Evolutionary conservation across 2,888 invertebrate species (phyloP).

Genomic region (Nephrotoma appendiculata): DNA sequence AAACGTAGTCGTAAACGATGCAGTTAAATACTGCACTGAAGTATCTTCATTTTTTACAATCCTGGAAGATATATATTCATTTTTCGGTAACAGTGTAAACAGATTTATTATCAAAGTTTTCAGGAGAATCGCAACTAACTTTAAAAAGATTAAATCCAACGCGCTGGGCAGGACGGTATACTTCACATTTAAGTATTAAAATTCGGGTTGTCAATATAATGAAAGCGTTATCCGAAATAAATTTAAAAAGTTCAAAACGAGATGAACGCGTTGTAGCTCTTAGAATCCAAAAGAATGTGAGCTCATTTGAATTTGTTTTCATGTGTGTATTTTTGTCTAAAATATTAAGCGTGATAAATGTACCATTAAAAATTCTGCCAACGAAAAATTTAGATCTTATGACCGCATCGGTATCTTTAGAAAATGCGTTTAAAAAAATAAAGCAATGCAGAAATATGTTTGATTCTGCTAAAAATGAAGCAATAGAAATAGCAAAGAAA

Average conservation of each 20-base stretch:
- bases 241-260: neutral
- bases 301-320: neutral
- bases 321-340: neutral
- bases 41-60: constrained; percentile 11
- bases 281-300: neutral
- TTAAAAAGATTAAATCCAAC: constrained; percentile 21
- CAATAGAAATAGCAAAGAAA: neutral
- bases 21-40: constrained; percentile 5
- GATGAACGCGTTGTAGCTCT: neutral
- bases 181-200: neutral
- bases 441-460: neutral
- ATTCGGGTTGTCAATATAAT: neutral
- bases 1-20: constrained; percentile 5
- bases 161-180: constrained; percentile 17
- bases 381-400: neutral
- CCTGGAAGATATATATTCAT: constrained; percentile 14
- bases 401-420: neutral
- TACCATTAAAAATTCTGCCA: neutral
- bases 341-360: neutral
- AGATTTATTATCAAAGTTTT: constrained; percentile 16
- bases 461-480: neutral
- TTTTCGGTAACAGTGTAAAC: constrained; percentile 17
- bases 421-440: constrained; percentile 2
- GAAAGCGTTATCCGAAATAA: neutral
- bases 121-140: constrained; percentile 14